A percentile compares a stretch with the other conserved stretches of the same genome.
Conservation (phyloP, 2,113 vertebrate species). For the Syrmaticus mikado region DNA sequence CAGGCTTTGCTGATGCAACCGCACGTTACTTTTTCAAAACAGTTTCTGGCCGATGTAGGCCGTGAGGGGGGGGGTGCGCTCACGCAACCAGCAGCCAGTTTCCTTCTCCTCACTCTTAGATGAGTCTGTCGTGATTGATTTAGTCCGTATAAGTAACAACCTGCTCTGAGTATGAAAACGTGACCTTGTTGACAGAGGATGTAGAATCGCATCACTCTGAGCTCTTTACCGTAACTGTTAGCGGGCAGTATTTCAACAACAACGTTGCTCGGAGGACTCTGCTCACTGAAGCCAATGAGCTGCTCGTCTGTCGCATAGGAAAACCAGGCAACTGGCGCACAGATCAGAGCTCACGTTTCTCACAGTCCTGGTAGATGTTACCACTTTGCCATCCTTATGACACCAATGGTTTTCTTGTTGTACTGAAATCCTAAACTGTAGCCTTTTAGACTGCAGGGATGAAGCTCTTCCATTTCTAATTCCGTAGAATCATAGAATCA, state of each 20-base stretch:
- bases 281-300: neutral
- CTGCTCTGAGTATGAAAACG: neutral
- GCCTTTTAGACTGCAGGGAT: neutral
- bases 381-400: neutral
- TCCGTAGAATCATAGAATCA: neutral
- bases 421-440: neutral
- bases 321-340: neutral
- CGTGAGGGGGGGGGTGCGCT: neutral
- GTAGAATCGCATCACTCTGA: neutral
- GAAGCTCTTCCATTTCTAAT: neutral
- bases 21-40: neutral
- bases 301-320: fast-evolving
- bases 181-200: neutral
- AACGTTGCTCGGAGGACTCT: neutral
- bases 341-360: neutral
- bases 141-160: neutral
- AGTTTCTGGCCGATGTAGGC: neutral
- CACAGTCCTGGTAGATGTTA: neutral
- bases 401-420: neutral
- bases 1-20: neutral
- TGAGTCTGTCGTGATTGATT: neutral
- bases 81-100: neutral
- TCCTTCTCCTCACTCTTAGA: neutral
- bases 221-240: fast-evolving
- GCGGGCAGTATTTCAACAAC: neutral